Base-by-base conservation (phyloP, 2,113 vertebrate genomes). In the Okapia johnstoni region DNA sequence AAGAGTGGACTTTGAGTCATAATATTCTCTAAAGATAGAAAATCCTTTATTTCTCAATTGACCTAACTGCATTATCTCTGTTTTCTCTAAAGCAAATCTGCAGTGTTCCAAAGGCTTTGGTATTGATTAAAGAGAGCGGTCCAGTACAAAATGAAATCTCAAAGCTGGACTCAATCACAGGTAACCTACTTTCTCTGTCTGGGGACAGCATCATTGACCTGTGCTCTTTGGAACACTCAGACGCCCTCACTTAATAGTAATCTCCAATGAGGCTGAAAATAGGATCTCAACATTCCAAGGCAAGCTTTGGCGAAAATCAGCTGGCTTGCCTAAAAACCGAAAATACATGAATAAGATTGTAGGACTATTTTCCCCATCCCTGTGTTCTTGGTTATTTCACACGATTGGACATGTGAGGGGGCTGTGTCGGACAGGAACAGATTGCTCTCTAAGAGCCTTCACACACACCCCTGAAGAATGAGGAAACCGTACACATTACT, bases 61-160 rank as follows among this genome's bases (percentile, higher is more conserved):
- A 96, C 40, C 70, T 97, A 83, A 87, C 97, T 97, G 97, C 97
- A 96, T 93, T 97, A 80, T 98, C 85, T 98, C 73, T 97, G 88
- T 96, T 97, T 89, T 90, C 84, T 95, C 93, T 98, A 96, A 98
- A 98, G 94, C 84, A 97, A 98, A 96, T 94, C 91, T 97, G 79
- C 98, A 98, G 96, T 87, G 19, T 97, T 97, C 90, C 58, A 97
- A 12, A 98, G 92, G 46, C 87, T 97, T 98, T 97, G 92, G 26
- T 89, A 93, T 16, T 5, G 5, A 88, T 97, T 96, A 92, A 14
- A 76, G 14, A 89, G 61, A 94, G 54, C 48, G 30, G 57, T 91
- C 77, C 61, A 90, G n/a, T 60, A 94, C 54, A 54, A 85, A 98
- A 92, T 25, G 93, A 97, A 73, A 96, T 76, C 52, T 87, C 57